Evolutionary conservation across 2,888 invertebrate species (phyloP).

Genomic region (Pandemis corylana): DNA sequence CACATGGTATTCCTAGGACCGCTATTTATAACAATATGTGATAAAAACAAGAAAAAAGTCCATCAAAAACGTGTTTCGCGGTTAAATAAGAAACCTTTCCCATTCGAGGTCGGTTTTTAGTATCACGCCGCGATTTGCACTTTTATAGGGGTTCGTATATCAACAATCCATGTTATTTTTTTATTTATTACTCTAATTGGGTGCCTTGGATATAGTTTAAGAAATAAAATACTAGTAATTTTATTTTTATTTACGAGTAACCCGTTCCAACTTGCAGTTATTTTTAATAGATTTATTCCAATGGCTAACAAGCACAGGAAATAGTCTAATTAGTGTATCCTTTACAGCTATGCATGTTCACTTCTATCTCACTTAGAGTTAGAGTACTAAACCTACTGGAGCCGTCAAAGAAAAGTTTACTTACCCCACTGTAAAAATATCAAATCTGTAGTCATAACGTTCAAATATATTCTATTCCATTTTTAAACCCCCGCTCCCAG

Average conservation of each 20-base stretch:
- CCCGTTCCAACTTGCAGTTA: not conserved
- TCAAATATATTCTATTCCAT: no score
- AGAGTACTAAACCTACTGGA: no score
- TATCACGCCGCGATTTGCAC: not conserved
- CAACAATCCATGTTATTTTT: not conserved
- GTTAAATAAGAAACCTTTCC: no score
- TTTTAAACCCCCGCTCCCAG: no score
- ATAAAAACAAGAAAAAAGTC: no score
- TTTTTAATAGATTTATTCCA: constrained; percentile 3
- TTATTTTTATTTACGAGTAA: not conserved
- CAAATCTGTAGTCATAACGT: no score
- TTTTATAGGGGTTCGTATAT: not conserved
- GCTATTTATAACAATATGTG: no score
- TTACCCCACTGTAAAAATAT: no score
- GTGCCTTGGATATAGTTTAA: not conserved
- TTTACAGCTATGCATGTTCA: not conserved
- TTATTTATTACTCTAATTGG: not conserved
- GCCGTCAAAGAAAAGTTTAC: no score
- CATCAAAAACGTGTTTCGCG: no score
- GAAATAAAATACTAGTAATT: not conserved
- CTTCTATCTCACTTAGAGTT: not conserved
- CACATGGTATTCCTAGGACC: no score
- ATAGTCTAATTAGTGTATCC: not conserved
- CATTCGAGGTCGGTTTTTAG: no score
- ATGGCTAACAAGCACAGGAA: not conserved